These are phyloP conservation scores for Serranus cabrilla DNA, from an alignment of 2,797 vertebrate genomes.

Conservation along the genomic window DNA sequence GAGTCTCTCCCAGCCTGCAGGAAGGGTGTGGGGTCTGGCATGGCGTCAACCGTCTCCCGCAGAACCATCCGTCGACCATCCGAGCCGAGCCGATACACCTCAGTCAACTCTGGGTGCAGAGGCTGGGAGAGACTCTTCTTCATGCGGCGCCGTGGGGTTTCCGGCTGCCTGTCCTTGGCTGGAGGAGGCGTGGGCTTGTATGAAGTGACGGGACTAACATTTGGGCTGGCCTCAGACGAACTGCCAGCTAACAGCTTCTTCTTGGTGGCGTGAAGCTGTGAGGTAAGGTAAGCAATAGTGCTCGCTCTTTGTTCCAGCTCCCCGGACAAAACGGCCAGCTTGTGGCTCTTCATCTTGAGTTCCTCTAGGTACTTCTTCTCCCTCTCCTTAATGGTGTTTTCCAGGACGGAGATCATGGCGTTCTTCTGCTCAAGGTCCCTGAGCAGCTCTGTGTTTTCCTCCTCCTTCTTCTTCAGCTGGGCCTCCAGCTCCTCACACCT, in stretches of 20 bases:
- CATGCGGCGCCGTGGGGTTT: conserved; percentile 96
- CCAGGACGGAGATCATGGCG: conserved; percentile 93
- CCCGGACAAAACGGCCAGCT: conserved; percentile 91
- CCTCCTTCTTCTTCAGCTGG: conserved; percentile 92
- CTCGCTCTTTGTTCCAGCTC: conserved; percentile 97
- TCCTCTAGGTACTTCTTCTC: conserved; percentile 98
- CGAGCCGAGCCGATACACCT: conserved; percentile 91
- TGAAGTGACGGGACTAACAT: conserved; percentile 88
- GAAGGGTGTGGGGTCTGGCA: conserved; percentile 98
- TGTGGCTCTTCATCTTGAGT: conserved; percentile 97
- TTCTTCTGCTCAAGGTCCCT: conserved; percentile 96
- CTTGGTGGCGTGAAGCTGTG: conserved; percentile 96
- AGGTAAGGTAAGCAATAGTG: conserved; percentile 96
- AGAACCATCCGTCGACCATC: conserved; percentile 93
- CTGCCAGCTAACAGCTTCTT: conserved; percentile 92
- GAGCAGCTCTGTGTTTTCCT: conserved; percentile 92
- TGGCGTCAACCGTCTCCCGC: conserved; percentile 92
- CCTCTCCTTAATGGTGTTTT: conserved; percentile 94
- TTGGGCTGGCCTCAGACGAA: conserved; percentile 89
- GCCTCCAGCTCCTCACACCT: conserved; percentile 94
- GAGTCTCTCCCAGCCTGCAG: conserved; percentile 92
- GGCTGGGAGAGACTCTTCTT: conserved; percentile 98
- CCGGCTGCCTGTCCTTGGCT: conserved; percentile 91
- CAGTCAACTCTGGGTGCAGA: conserved; percentile 94
- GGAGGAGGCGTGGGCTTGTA: conserved; percentile 93